Evolutionary conservation across 2,888 invertebrate genomes (phyloP).

Genomic region (Octonoba sinensis): DNA sequence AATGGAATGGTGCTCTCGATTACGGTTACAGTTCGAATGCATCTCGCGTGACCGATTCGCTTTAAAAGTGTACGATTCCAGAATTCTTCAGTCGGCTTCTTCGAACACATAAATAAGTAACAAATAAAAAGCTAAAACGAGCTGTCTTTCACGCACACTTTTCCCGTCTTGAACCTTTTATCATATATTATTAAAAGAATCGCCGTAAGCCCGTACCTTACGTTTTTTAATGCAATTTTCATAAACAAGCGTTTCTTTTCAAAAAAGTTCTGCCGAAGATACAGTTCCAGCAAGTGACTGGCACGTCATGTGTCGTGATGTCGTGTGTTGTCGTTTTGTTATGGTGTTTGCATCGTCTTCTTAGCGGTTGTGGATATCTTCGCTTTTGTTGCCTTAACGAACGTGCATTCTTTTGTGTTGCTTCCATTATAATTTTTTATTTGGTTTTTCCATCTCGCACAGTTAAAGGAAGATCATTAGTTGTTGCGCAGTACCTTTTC

Average conservation of each 20-base stretch:
- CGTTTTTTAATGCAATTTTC: slow-evolving; percentile 9
- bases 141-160: slow-evolving; percentile 1
- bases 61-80: slow-evolving; percentile 7
- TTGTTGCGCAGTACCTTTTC: background rate
- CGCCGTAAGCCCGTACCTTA: slow-evolving; percentile 5
- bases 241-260: background rate
- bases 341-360: slow-evolving; percentile 11
- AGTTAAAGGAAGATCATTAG: background rate
- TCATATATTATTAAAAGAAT: slow-evolving; percentile 1
- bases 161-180: background rate
- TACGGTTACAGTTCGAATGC: background rate
- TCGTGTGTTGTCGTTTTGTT: slow-evolving; percentile 8
- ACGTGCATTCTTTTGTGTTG: slow-evolving; percentile 9
- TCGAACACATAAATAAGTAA: slow-evolving; percentile 6
- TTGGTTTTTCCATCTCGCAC: no score
- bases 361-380: slow-evolving; percentile 5
- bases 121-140: background rate
- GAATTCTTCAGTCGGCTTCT: slow-evolving; percentile 6
- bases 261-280: slow-evolving; percentile 1
- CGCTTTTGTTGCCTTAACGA: slow-evolving; percentile 1
- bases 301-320: slow-evolving; percentile 8
- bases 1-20: background rate
- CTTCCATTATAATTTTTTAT: background rate
- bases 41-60: slow-evolving; percentile 7
- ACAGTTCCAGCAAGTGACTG: slow-evolving; percentile 1